These are phyloP conservation scores for Bos indicus DNA, from an alignment of 2,113 vertebrate genomes.

Conservation along the genomic window DNA sequence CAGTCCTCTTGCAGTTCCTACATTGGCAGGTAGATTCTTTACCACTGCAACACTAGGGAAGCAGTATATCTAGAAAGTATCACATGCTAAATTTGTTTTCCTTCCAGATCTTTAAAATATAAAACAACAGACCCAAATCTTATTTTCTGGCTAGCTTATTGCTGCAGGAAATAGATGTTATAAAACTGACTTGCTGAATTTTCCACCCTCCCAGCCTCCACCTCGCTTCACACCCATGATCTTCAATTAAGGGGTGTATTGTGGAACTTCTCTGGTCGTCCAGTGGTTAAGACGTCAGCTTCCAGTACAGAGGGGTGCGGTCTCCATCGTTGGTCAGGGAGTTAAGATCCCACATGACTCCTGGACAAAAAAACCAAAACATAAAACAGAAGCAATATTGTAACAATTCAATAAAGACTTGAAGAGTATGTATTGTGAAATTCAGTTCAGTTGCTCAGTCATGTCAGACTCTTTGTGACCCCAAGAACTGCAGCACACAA, in stretches of 20 bases:
- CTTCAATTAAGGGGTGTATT: neutral
- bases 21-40: neutral
- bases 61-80: neutral
- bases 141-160: neutral
- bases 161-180: neutral
- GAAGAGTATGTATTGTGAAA: neutral
- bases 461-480: neutral
- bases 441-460: neutral
- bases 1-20: neutral
- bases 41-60: neutral
- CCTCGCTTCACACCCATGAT: neutral
- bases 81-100: neutral
- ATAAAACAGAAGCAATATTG: neutral
- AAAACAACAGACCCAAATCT: neutral
- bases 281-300: neutral
- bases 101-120: neutral
- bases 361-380: neutral
- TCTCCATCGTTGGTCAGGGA: neutral
- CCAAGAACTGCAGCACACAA: neutral
- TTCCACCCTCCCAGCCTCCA: neutral
- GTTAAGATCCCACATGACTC: neutral
- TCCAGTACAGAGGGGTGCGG: fast-evolving
- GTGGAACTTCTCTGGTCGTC: neutral
- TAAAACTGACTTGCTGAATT: neutral
- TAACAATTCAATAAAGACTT: neutral